Percentiles rank a stretch among this genome's conserved stretches.
Evolutionary conservation across 2,888 invertebrate genomes (phyloP).

Genomic region (Philonicus albiceps): DNA sequence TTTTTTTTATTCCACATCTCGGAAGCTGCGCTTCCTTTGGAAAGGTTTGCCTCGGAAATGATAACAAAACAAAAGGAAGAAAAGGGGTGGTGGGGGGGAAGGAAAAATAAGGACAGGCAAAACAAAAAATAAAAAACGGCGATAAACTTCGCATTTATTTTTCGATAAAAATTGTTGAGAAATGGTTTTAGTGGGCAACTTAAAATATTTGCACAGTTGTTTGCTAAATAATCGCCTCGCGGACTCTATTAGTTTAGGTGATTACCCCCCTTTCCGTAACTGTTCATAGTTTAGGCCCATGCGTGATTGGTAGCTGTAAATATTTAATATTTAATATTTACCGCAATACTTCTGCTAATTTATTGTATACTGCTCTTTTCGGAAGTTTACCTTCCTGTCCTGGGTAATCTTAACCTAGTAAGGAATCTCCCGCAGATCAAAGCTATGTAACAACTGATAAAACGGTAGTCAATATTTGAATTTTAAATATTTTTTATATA

Average conservation of each 20-base stretch:
- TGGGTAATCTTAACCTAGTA: neutral
- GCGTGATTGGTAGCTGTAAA: neutral
- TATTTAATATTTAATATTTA: slow-evolving; percentile 35
- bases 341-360: slow-evolving; percentile 6
- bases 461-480: neutral
- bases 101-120: neutral
- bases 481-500: neutral
- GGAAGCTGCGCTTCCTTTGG: neutral
- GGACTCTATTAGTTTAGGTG: neutral
- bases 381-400: neutral
- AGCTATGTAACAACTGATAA: neutral
- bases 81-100: no score
- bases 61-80: slow-evolving; percentile 7
- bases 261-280: neutral
- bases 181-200: slow-evolving; percentile 25
- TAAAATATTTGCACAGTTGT: slow-evolving; percentile 42
- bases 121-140: neutral
- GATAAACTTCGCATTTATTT: neutral
- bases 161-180: slow-evolving; percentile 11
- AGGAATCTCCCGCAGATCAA: neutral
- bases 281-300: neutral
- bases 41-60: neutral
- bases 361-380: neutral
- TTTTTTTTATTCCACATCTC: neutral
- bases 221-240: slow-evolving; percentile 18